Evolutionary conservation across 2,797 vertebrate species (phyloP).

Genomic region (Megalops cyprinoides): DNA sequence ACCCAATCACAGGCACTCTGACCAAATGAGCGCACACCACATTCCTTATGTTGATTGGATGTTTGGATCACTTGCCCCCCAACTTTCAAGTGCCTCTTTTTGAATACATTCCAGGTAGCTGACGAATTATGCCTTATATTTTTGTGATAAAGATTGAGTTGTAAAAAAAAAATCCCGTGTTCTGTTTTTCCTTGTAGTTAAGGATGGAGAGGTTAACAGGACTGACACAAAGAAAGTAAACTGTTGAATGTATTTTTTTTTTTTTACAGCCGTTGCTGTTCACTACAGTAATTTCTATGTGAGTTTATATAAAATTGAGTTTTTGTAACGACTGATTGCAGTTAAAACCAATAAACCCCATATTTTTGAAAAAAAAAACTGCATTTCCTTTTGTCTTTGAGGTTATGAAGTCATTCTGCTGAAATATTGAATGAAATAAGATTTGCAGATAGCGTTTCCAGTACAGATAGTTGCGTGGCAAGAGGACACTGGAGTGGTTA

Average conservation of each 20-base stretch:
- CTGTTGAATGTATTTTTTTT: slow-evolving; percentile 96
- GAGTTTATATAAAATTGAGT: slow-evolving; percentile 91
- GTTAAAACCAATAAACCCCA: slow-evolving; percentile 99
- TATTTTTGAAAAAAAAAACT: slow-evolving; percentile 75
- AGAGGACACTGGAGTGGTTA: neutral
- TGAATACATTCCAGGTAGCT: slow-evolving; percentile 94
- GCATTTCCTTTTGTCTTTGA: slow-evolving; percentile 45
- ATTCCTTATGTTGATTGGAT: slow-evolving; percentile 56
- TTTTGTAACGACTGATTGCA: slow-evolving; percentile 99
- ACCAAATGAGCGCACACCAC: slow-evolving; percentile 72
- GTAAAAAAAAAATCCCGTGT: slow-evolving; percentile 70
- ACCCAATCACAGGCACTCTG: slow-evolving; percentile 66
- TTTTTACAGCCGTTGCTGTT: slow-evolving; percentile 80
- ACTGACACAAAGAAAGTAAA: slow-evolving; percentile 93
- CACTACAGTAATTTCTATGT: slow-evolving; percentile 94
- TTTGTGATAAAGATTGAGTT: slow-evolving; percentile 30
- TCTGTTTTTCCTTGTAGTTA: slow-evolving; percentile 78
- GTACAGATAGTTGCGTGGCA: neutral
- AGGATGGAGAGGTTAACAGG: slow-evolving; percentile 74
- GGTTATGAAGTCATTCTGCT: neutral
- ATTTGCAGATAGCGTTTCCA: neutral
- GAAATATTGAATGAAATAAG: neutral
- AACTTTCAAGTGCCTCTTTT: slow-evolving; percentile 85
- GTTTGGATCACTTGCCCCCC: slow-evolving; percentile 65
- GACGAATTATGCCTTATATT: slow-evolving; percentile 74